Base-by-base conservation (phyloP, 2,113 vertebrate genomes). In the Rhabdornis inornatus region DNA sequence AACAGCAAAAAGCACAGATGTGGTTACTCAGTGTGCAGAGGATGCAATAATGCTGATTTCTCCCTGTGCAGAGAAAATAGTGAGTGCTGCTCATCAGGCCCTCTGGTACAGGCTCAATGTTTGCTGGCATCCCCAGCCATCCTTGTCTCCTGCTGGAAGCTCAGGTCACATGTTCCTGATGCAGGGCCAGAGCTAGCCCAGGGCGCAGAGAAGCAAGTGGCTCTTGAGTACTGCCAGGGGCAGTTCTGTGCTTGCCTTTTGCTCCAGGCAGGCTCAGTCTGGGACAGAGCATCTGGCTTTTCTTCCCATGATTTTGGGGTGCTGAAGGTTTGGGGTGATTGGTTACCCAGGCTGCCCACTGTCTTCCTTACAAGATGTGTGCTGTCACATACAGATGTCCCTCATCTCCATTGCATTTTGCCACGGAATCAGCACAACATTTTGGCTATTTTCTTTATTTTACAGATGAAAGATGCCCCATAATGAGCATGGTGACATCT, bases 121-220 rank as follows among this genome's bases (percentile, higher is more conserved):
- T 70, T 71, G 60, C 60, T 78, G 56, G 13, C 64, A 35, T 42
- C 7, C 61, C 37, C 33, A 35, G 33, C 17, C 1, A 1, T 4
- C 10, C 55, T 42, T 50, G 18, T 33, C 13, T 79, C 7, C 42
- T n/a, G 27, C 40, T 68, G 52, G 60, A 37, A 82, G 39, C 39
- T 64, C 3, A 1, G 9, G 17, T 68, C 3, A 0, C 1, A 0
- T 0, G 0, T 16, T 78, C 20, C 16, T 10, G 1, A 4, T 22
- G 24, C 2, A 9, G 40, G 37, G 20, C 24, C 24, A 47, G 59
- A 69, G 45, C 21, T 12, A 9, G 9, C 9, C 31, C 35, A 31
- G 18, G 49, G 30, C 53, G 53, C 0, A 1, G 33, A 56, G 39
- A 16, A 88, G 8, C 35, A 30, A 64, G 23, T 20, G 40, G 52